These are phyloP conservation scores for Dunckerocampus dactyliophorus DNA, from an alignment of 2,113 vertebrate genomes.

Conservation along the genomic window DNA sequence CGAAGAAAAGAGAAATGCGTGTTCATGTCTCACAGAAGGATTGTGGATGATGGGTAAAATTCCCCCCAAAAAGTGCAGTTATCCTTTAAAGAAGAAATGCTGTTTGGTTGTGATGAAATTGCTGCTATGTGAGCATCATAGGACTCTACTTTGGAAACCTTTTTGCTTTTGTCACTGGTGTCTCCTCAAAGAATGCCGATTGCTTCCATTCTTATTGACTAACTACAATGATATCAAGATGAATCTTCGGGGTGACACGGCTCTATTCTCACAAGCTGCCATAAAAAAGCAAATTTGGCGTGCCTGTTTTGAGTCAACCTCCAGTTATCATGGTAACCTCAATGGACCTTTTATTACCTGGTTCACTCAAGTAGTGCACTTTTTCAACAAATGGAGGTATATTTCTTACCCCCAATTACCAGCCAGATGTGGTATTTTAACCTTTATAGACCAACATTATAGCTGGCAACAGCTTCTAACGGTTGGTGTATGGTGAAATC, in stretches of 20 bases:
- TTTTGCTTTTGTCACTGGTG: background rate
- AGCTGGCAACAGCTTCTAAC: conserved; percentile 5
- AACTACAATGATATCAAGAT: background rate
- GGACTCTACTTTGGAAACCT: background rate
- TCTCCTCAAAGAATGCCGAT: background rate
- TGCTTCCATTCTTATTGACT: background rate
- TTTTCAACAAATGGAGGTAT: conserved; percentile 15
- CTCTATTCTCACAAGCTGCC: background rate
- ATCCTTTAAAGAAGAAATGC: too few relatives aligned
- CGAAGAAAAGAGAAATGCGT: too few relatives aligned
- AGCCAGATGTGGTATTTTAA: conserved; percentile 8
- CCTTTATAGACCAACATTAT: background rate
- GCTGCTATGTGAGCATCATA: background rate
- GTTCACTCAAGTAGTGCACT: conserved; percentile 16
- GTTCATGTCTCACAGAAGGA: too few relatives aligned
- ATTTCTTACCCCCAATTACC: conserved; percentile 16
- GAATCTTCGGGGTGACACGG: background rate
- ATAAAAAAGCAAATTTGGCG: conserved; percentile 12
- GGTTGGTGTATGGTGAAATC: background rate
- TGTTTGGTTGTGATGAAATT: background rate
- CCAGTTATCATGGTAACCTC: conserved; percentile 18
- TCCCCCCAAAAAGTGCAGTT: too few relatives aligned
- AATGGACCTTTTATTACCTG: conserved; percentile 18
- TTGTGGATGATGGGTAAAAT: too few relatives aligned
- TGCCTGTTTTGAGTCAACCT: conserved; percentile 14